Base-by-base conservation (phyloP, 2,113 vertebrate species). In the Lota lota region DNA sequence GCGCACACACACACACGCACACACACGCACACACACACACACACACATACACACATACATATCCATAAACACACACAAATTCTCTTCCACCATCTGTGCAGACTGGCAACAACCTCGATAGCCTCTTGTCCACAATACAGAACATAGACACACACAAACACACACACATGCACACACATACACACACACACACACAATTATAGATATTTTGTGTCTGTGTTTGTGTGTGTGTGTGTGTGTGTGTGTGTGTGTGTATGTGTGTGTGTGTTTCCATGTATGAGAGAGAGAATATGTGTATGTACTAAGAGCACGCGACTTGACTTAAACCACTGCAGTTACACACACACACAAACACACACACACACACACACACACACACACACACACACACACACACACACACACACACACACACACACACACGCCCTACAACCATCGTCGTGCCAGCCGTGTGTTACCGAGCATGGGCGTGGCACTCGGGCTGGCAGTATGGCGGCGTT, bases 391-490 rank as follows among this genome's bases (percentile, higher is more conserved):
- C 36, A 40, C 11, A 40, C 36, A 40, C 36, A 12, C 36, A 40
- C 11, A 12, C 36, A 40, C 36, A 40, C 36, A 40, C 36, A 40
- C 36, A 40, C 36, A 40, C 36, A 40, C 36, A 10, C 8, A 40
- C 36, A 40, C 24, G 36, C 8, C 1, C 36, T 12, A 14, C 40
- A 47, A 47, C 5, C 28, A 28, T 28, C 28, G 3, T 47, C 40
- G 40, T 47, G 40, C 40, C 40, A 47, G 40, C 40, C 8, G 7
- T 47, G 40, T 47, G 12, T 10, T 61, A 21, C 40, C 10, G 92
- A 92, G 91, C 91, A 90, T 85, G 88, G 90, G 93, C 87, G 92
- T 92, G 81, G 90, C 92, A 91, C 64, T 67, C 68, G 67, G 70
- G 68, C 65, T 92, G 81, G 90, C 92, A 91, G 66, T 67, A 69